Base-by-base conservation (phyloP, 2,113 vertebrate genomes). In the Martes martes region DNA sequence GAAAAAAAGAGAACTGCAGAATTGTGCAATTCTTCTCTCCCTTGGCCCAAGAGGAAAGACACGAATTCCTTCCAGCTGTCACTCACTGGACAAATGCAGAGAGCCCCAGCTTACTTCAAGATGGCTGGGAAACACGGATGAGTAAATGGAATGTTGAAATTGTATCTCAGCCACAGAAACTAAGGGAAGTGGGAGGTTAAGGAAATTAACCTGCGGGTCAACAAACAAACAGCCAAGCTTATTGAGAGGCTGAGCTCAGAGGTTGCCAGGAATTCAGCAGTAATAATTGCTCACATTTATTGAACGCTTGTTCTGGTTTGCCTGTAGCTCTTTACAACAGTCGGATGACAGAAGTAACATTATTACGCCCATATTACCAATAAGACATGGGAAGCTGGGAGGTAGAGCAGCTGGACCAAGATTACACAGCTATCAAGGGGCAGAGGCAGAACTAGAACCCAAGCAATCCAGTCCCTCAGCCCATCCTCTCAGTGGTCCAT, bases 281-380 rank as follows among this genome's bases (percentile, higher is more conserved):
- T 88, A 69, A 88, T 45, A 92, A 61, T 36, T 45, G n/a, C 76
- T 93, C 81, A 83, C 24, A 67, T 45, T 67, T 59, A 83, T 7
- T 57, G 11, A 47, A 57, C 24, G 16, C 11, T 47, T 50, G 15
- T 73, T 63, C 36, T 65, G 23, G 36, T 76, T 82, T 95, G 36
- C 63, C 42, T 95, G 0, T 50, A 24, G 36, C 15, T 55, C 55
- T 52, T 82, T 74, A 73, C 36, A 74, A 65, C 33, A 45, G 13
- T 42, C 31, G 59, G 8, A 23, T 18, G 31, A 73, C 28, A 67
- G 47, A 87, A 63, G 15, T 42, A 76, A 42, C 55, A 31, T 47
- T 79, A 67, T 83, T 21, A 82, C 65, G n/a, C 45, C 36, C 45
- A 76, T 67, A 36, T 74, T 89, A 61, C 90, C 76, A 47, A 31